phyloP scores from a whole-genome alignment of 2,888 invertebrate species.

The Athalia cordata region DNA sequence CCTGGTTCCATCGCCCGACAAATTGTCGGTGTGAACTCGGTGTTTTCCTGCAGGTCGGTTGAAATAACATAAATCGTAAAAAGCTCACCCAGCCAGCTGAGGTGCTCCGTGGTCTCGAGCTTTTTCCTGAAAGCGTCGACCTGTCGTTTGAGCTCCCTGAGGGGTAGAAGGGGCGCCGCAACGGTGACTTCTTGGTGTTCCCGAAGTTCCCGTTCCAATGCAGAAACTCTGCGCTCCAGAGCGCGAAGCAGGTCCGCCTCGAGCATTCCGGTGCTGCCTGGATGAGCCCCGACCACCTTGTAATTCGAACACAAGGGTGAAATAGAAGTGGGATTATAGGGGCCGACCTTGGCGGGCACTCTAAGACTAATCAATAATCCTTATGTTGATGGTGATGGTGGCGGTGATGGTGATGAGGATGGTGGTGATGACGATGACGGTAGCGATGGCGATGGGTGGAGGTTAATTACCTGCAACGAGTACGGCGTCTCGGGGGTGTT shows the following conservation, averaged over 20 bases:
- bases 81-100: constrained; percentile 79
- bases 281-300: constrained; percentile 70
- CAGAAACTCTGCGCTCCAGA: constrained; percentile 77
- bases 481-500: constrained; percentile 78
- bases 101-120: constrained; percentile 78
- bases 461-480: constrained; percentile 73
- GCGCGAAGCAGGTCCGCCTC: constrained; percentile 76
- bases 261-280: constrained; percentile 69
- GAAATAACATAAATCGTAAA: background rate
- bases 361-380: constrained; percentile 5
- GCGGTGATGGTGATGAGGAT: too few species aligned
- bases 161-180: constrained; percentile 75
- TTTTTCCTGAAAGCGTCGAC: constrained; percentile 78
- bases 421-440: too few species aligned
- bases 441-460: too few species aligned
- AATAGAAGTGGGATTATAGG: background rate
- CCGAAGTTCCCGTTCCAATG: constrained; percentile 77
- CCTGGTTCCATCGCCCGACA: too few species aligned
- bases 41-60: too few species aligned
- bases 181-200: constrained; percentile 72
- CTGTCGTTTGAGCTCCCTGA: constrained; percentile 77
- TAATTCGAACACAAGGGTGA: too few species aligned
- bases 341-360: background rate
- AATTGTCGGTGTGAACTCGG: too few species aligned
- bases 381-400: background rate